Conservation (phyloP, 2,113 vertebrate species). For the Ahaetulla prasina region DNA sequence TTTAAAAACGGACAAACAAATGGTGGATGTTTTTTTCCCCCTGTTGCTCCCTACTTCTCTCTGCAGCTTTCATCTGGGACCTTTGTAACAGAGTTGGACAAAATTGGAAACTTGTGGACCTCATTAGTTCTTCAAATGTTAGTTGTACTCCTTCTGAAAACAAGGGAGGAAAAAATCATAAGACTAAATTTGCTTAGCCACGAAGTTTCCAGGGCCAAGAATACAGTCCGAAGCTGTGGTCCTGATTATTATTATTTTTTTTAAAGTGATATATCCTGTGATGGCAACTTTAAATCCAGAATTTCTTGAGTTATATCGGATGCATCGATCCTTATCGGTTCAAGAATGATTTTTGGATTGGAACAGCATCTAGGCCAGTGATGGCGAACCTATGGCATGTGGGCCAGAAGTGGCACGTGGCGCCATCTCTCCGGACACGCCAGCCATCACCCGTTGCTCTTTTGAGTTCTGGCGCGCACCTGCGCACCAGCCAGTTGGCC, state of each 20-base stretch:
- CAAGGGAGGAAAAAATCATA: slow-evolving; percentile 7
- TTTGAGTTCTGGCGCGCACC: no score
- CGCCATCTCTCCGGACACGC: no score
- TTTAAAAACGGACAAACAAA: slow-evolving; percentile 56
- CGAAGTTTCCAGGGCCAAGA: slow-evolving; percentile 28
- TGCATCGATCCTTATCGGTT: not conserved
- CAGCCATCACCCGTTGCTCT: no score
- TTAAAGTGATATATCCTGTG: not conserved
- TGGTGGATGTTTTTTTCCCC: not conserved
- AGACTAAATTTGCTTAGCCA: not conserved
- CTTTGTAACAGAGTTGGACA: slow-evolving; percentile 31
- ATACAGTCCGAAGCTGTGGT: not conserved
- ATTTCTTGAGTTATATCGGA: not conserved
- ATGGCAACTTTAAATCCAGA: not conserved
- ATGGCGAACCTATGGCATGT: no score
- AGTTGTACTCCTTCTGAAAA: slow-evolving; percentile 47
- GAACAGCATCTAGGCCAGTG: not conserved
- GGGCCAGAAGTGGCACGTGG: no score
- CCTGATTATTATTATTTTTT: not conserved
- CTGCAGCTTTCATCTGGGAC: slow-evolving; percentile 18
- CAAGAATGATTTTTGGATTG: not conserved
- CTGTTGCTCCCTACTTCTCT: slow-evolving; percentile 22
- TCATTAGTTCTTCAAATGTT: slow-evolving; percentile 42
- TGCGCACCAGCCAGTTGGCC: no score
- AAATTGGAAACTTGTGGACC: slow-evolving; percentile 42